A percentile compares a stretch with the other conserved stretches of the same genome.
Conservation (phyloP, 2,888 invertebrate genomes). For the Rhamphomyia laevipes region DNA sequence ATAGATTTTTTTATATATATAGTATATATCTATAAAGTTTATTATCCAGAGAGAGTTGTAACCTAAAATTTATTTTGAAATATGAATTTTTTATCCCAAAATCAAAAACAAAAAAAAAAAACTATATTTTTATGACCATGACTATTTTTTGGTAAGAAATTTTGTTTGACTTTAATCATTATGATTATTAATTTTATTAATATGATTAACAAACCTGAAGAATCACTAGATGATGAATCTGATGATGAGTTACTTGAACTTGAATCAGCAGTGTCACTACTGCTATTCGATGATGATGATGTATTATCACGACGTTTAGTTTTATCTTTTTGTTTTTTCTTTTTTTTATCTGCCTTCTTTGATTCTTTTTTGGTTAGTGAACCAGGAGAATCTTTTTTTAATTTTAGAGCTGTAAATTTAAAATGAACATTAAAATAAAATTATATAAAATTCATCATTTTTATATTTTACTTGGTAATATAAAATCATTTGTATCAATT, state of each 20-base stretch:
- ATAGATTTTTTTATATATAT: too few relatives aligned
- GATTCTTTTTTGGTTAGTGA: constrained; percentile 4
- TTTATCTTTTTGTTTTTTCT: not conserved
- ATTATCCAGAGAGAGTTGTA: too few relatives aligned
- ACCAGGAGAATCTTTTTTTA: too few relatives aligned
- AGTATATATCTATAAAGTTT: too few relatives aligned
- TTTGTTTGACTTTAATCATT: not conserved
- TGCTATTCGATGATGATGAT: constrained; percentile 11
- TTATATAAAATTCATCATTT: not conserved
- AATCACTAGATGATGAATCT: constrained; percentile 2
- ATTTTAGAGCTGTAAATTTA: not conserved
- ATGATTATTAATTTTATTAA: not conserved
- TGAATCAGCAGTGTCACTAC: constrained; percentile 9
- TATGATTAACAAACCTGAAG: constrained; percentile 11
- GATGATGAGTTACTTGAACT: constrained; percentile 8
- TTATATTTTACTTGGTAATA: constrained; percentile 41
- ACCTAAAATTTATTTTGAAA: not conserved
- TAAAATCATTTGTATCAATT: constrained; percentile 50
- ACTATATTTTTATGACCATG: not conserved
- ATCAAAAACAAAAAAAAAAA: constrained; percentile 4
- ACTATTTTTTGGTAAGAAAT: not conserved
- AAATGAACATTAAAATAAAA: too few relatives aligned
- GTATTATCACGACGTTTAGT: constrained; percentile 9
- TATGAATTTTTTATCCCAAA: constrained; percentile 4
- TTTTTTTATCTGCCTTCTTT: constrained; percentile 1